Conservation (phyloP, 2,888 invertebrate species). For the Merodon equestris region DNA sequence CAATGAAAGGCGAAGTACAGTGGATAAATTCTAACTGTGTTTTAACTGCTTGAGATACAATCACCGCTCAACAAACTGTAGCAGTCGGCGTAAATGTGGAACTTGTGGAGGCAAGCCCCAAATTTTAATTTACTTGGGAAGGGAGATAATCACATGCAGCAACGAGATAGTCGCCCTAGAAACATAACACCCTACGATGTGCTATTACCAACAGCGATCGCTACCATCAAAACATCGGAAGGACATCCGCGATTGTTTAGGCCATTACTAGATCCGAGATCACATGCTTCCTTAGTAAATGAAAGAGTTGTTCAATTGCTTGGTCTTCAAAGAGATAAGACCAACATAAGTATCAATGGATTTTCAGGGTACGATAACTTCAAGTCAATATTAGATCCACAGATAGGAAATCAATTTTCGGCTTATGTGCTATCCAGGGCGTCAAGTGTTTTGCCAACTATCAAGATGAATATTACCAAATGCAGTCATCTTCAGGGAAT, state of each 20-base stretch:
- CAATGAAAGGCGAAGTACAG: neutral
- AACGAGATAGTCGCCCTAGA: neutral
- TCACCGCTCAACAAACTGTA: constrained; percentile 22
- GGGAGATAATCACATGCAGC: neutral
- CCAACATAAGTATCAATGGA: constrained; percentile 7
- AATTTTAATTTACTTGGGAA: constrained; percentile 18
- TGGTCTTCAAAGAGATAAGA: constrained; percentile 6
- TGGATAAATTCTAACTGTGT: constrained; percentile 22
- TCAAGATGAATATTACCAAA: neutral
- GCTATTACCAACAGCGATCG: constrained; percentile 12
- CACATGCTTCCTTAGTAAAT: constrained; percentile 25
- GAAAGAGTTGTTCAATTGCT: constrained; percentile 21
- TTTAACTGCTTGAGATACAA: constrained; percentile 37
- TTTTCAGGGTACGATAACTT: neutral
- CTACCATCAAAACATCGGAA: neutral
- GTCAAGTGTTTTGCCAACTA: constrained; percentile 15
- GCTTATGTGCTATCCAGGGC: constrained; percentile 22
- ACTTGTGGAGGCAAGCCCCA: constrained; percentile 30
- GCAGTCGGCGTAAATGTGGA: constrained; percentile 24
- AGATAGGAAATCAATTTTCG: neutral
- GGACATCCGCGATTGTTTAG: neutral
- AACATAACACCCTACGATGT: constrained; percentile 1
- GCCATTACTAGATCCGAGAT: constrained; percentile 28
- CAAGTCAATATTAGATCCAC: neutral
- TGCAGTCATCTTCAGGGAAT: constrained; percentile 1